Evolutionary conservation across 2,888 invertebrate species (phyloP), one percentile per base, ranked within the genome.

Genomic region (Tolmerus cingulatus): DNA sequence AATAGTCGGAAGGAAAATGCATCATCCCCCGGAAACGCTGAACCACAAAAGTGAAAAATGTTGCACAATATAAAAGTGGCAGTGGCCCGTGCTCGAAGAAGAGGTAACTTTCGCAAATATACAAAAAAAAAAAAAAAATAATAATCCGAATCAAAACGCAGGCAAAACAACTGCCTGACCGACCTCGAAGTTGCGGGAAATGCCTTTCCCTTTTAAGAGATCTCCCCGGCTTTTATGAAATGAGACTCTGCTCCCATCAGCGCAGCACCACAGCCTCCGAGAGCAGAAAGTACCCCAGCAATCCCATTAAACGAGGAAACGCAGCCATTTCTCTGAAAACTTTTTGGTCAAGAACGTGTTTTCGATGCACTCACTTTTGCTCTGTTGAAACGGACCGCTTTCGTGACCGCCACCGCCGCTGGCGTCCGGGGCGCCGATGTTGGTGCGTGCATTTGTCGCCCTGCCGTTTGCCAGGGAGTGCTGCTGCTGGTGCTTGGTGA

Each of bases 191-290:
- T 81, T 55, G 81, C 46, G 81, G 81, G 81, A 81, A 81, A 55
- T 55, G 81, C 81, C 81, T 81, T 81, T 81, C 51, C 51, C 81
- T 81, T 81, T 81, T 81, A 23, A 81, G 37, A 30, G 51, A 81
- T 51, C 46, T 55, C 43, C n/a, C 51, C 55, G 43, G 51, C 46
- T 8, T 46, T 46, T 46, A 46, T 43, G 27, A 79, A 79, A 51
- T 30, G 14, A 46, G 14, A 76, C 16, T 34, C n/a, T n/a, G 19
- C 40, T 76, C 76, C 76, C 30, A 34, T 19, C 76, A 27, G 16
- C 14, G 16, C 14, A 74, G 16, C 74, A 16, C 16, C 27, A 34
- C 14, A 34, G 27, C 76, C 14, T 19, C 76, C 76, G 40, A 76
- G 40, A 76, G 76, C 66, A 27, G 76, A 76, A 76, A 34, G 16